A percentile compares a stretch with the other conserved stretches of the same genome.
Conservation (phyloP, 2,797 vertebrate genomes). For the Gallinago stenura region DNA sequence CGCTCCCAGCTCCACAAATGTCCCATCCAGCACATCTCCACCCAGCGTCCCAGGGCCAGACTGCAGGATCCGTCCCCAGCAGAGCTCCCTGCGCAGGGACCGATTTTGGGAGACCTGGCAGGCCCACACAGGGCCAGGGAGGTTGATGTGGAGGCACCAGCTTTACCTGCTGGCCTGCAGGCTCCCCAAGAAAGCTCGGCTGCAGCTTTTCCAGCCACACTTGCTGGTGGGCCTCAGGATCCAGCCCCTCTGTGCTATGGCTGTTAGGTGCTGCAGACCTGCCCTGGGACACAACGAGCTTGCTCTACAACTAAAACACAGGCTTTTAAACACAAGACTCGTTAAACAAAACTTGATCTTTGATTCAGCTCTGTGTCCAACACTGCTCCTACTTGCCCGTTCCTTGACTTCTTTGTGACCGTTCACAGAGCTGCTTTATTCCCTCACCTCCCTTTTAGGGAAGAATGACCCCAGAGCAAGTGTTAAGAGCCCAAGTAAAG, state of each 20-base stretch:
- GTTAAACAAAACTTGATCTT: background rate
- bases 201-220: background rate
- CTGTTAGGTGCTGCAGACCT: accelerated
- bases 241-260: background rate
- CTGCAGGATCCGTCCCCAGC: background rate
- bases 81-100: background rate
- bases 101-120: background rate
- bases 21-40: background rate
- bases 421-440: background rate
- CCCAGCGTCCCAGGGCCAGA: background rate
- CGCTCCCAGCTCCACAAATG: accelerated
- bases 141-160: accelerated
- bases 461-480: background rate
- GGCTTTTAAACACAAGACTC: background rate
- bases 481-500: background rate
- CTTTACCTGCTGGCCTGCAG: background rate
- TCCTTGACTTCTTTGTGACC: background rate
- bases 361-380: background rate
- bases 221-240: background rate
- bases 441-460: background rate
- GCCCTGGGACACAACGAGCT: background rate
- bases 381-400: background rate
- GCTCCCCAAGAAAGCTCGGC: background rate
- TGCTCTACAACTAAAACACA: background rate
- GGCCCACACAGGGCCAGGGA: background rate